Evolutionary conservation across 2,797 vertebrate species (phyloP).

Genomic region (Myioborus miniatus): DNA sequence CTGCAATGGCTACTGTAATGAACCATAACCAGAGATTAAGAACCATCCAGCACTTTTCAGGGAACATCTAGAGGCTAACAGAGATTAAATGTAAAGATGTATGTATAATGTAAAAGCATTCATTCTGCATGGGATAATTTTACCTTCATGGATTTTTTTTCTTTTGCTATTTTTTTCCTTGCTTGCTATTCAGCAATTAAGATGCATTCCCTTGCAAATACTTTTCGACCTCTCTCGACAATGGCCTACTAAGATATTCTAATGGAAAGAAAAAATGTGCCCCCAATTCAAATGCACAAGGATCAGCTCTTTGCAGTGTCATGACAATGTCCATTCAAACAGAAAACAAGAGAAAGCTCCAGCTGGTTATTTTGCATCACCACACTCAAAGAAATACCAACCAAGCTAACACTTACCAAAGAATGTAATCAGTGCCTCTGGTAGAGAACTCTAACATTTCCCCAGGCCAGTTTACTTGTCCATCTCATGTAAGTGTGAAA

Average conservation of each 20-base stretch:
- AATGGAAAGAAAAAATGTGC: not conserved
- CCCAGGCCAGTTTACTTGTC: not conserved
- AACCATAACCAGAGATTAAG: not conserved
- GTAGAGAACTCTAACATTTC: not conserved
- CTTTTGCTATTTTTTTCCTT: not conserved
- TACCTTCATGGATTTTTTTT: not conserved
- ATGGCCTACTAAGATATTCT: not conserved
- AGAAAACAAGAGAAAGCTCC: not conserved
- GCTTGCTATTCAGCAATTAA: not conserved
- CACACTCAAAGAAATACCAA: not conserved
- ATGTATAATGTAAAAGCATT: not conserved
- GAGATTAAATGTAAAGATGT: not conserved
- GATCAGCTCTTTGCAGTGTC: not conserved
- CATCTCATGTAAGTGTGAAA: not conserved
- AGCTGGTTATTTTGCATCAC: not conserved
- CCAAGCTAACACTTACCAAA: not conserved
- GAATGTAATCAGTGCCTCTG: not conserved
- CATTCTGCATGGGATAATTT: not conserved
- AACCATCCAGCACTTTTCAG: not conserved
- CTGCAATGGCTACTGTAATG: not conserved
- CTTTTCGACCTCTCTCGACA: not conserved
- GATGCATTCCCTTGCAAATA: not conserved
- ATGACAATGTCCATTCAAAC: not conserved
- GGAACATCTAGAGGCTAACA: not conserved
- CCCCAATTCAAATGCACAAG: not conserved